Percentiles rank a stretch among this genome's conserved stretches.
These are phyloP conservation scores for Peromyscus leucopus DNA, from an alignment of 2,113 vertebrate genomes.

Conservation along the genomic window DNA sequence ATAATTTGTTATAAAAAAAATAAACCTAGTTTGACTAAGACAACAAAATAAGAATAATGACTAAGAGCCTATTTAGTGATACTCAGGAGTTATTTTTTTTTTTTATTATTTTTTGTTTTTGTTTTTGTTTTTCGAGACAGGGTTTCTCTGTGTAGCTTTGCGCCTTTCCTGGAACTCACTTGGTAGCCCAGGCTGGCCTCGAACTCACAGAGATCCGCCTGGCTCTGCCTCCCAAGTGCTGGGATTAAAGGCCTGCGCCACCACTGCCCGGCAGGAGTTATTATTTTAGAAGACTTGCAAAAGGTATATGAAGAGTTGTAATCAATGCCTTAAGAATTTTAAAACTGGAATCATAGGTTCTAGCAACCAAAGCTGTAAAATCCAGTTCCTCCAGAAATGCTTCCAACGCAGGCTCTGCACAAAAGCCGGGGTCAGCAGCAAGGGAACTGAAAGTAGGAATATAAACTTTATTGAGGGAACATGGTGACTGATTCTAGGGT, in stretches of 20 bases:
- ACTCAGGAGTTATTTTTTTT: neutral
- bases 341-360: neutral
- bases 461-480: neutral
- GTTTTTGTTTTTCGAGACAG: no score
- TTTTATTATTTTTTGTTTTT: no score
- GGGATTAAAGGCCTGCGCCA: no score
- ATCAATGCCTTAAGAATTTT: neutral
- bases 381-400: neutral
- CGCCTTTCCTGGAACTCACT: no score
- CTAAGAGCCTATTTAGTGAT: neutral
- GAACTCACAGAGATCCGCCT: no score
- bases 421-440: no score
- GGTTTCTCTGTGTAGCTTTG: no score
- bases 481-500: no score
- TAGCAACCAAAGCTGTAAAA: neutral
- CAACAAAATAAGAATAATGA: neutral
- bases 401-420: neutral
- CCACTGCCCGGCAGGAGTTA: no score
- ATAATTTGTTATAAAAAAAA: neutral
- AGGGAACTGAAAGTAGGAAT: no score
- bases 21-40: neutral
- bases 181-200: no score
- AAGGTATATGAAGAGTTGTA: neutral
- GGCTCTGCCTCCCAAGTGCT: no score
- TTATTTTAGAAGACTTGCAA: neutral